Evolutionary conservation across 1,140 invertebrate species (phyloP).

Genomic region (Bilobella aurantiaca): DNA sequence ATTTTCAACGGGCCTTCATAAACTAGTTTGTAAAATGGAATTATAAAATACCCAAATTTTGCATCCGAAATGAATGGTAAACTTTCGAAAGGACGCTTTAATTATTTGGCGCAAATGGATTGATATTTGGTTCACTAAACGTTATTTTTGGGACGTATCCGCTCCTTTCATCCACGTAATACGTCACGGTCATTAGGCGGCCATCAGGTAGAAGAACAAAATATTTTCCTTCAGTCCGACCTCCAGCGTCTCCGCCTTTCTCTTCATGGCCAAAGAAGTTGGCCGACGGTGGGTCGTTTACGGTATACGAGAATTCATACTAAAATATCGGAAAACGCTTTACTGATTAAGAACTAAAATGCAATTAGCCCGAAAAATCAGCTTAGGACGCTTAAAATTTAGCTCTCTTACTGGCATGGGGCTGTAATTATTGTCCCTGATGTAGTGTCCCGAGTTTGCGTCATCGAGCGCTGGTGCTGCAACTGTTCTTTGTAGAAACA

Average conservation of each 20-base stretch:
- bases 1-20: too few species aligned
- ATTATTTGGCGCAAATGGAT: too few species aligned
- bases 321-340: constrained; percentile 42
- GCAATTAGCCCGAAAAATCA: neutral
- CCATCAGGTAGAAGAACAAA: constrained; percentile 55
- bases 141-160: constrained; percentile 58
- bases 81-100: too few species aligned
- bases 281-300: constrained; percentile 54
- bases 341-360: neutral
- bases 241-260: constrained; percentile 49
- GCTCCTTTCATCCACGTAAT: constrained; percentile 53
- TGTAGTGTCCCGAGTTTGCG: neutral
- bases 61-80: too few species aligned
- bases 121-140: constrained; percentile 41
- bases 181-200: constrained; percentile 55
- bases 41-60: too few species aligned
- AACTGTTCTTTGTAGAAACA: too few species aligned
- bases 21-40: too few species aligned
- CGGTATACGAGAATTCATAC: constrained; percentile 60
- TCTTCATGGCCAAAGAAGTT: constrained; percentile 56
- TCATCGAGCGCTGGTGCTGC: too few species aligned
- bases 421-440: neutral
- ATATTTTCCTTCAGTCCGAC: constrained; percentile 51
- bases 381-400: neutral
- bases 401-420: neutral